Percentiles rank a stretch among this genome's conserved stretches.
phyloP scores from a whole-genome alignment of 2,113 vertebrate genomes.

The Sorex fumeus region DNA sequence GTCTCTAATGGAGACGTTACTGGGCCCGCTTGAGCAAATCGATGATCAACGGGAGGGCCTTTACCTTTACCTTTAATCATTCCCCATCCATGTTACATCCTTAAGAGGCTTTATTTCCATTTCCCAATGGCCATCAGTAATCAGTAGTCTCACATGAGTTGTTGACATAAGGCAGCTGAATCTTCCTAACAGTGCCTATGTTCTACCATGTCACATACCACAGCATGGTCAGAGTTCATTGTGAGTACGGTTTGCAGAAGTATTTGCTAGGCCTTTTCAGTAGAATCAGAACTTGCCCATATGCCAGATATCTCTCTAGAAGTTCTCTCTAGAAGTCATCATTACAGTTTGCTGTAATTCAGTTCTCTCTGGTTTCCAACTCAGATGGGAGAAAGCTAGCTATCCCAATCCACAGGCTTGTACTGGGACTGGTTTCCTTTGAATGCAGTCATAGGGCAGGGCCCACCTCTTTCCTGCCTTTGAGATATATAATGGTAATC shows the following conservation, averaged over 20 bases:
- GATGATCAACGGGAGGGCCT: too few relatives aligned
- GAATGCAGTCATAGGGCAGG: background rate
- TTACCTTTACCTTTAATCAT: too few relatives aligned
- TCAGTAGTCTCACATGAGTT: background rate
- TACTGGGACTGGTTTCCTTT: conserved; percentile 9
- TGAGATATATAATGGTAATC: background rate
- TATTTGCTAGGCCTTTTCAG: conserved; percentile 1
- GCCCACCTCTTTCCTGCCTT: background rate
- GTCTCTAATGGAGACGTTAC: too few relatives aligned
- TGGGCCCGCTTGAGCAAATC: too few relatives aligned
- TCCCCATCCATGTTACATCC: background rate
- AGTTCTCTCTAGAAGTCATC: background rate
- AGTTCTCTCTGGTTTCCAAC: background rate
- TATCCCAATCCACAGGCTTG: background rate
- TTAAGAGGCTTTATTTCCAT: conserved; percentile 1
- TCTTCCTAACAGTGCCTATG: background rate
- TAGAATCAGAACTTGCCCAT: background rate
- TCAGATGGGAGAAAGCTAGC: background rate
- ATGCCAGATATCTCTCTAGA: background rate
- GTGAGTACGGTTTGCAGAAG: background rate
- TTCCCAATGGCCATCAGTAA: background rate
- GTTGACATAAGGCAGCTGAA: background rate
- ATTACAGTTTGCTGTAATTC: background rate
- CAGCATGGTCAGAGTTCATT: background rate
- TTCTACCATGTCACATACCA: background rate